Evolutionary conservation across 2,797 vertebrate genomes (phyloP).

Genomic region (Anabas testudineus): DNA sequence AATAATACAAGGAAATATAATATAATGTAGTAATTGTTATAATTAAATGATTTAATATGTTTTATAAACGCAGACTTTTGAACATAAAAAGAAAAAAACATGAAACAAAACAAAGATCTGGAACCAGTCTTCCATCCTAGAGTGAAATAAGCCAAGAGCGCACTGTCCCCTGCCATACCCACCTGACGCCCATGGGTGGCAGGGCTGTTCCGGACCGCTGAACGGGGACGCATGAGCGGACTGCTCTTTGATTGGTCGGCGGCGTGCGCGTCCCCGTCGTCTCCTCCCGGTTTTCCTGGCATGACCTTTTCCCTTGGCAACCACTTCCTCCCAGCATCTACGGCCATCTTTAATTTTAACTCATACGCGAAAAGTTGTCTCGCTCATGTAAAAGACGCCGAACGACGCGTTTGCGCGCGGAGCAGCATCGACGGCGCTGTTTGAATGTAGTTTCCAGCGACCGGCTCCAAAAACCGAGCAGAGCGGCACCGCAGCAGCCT

Average conservation of each 20-base stretch:
- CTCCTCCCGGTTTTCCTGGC: constrained; percentile 82
- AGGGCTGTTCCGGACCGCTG: constrained; percentile 55
- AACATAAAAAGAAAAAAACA: constrained; percentile 1
- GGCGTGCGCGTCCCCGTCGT: constrained; percentile 73
- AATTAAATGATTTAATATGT: not conserved
- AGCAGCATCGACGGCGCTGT: constrained; percentile 43
- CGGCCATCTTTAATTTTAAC: constrained; percentile 87
- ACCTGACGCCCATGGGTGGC: constrained; percentile 69
- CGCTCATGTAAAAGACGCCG: constrained; percentile 70
- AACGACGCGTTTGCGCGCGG: constrained; percentile 43
- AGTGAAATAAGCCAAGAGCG: not conserved
- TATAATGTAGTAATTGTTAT: not conserved
- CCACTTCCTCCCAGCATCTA: constrained; percentile 87
- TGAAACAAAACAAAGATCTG: not conserved
- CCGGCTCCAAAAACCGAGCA: constrained; percentile 20
- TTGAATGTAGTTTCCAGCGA: constrained; percentile 49
- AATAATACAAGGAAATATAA: not conserved
- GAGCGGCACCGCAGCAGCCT: constrained; percentile 51
- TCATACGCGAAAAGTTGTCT: constrained; percentile 85
- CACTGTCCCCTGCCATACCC: constrained; percentile 52
- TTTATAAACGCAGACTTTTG: too few species aligned
- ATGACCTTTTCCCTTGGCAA: constrained; percentile 87
- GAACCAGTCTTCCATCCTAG: not conserved
- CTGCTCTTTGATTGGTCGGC: constrained; percentile 75
- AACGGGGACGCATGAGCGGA: constrained; percentile 55